These are phyloP conservation scores for Strigamia transsilvanica DNA, from an alignment of 2,888 invertebrate species.

Conservation along the genomic window DNA sequence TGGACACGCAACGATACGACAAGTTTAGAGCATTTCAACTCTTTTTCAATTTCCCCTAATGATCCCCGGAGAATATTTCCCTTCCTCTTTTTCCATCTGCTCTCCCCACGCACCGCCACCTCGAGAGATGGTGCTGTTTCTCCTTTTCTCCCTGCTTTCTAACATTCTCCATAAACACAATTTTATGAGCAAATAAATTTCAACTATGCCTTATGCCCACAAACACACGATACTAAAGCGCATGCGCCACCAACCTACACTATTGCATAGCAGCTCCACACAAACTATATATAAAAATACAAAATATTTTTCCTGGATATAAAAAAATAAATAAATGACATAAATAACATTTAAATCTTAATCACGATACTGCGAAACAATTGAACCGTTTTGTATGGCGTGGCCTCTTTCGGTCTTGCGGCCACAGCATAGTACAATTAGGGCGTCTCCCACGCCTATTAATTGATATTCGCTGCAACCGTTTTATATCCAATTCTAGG, in stretches of 20 bases:
- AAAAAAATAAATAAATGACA: background rate
- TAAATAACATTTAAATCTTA: no score
- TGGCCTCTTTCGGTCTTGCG: background rate
- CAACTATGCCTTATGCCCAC: conserved; percentile 42
- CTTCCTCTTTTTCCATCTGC: conserved; percentile 44
- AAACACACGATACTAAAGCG: conserved; percentile 34
- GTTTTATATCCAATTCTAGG: background rate
- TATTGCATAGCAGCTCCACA: background rate
- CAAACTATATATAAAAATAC: background rate
- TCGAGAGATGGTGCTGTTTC: conserved; percentile 48
- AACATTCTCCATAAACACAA: conserved; percentile 49
- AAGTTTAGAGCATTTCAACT: conserved; percentile 43
- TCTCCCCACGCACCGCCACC: conserved; percentile 41
- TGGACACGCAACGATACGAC: conserved; percentile 32
- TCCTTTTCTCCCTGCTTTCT: conserved; percentile 48
- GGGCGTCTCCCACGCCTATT: conserved; percentile 24
- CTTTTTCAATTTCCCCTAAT: conserved; percentile 49
- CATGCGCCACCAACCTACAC: conserved; percentile 33
- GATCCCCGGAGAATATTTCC: conserved; percentile 44
- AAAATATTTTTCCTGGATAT: background rate
- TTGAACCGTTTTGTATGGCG: background rate
- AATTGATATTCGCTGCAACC: conserved; percentile 1
- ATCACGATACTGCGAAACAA: background rate
- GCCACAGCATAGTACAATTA: conserved; percentile 17
- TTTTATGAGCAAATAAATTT: conserved; percentile 49